These are phyloP conservation scores for Drosophila novamexicana DNA, from an alignment of 1,140 invertebrate species.

Conservation along the genomic window DNA sequence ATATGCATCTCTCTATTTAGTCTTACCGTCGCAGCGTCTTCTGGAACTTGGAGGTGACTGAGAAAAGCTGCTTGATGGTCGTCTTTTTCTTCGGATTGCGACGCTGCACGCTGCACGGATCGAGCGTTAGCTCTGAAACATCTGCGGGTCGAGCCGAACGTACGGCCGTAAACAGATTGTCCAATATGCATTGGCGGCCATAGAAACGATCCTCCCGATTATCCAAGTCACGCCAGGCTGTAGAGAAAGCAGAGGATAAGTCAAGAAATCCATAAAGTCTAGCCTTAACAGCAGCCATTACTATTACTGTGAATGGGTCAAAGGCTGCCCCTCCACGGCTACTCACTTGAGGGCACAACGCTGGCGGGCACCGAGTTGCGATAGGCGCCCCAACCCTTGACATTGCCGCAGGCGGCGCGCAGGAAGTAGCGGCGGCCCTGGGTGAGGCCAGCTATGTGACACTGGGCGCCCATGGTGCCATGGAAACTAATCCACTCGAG, in stretches of 20 bases:
- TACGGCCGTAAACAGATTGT: slow-evolving; percentile 90
- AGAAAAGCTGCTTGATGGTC: slow-evolving; percentile 97
- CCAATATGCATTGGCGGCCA: slow-evolving; percentile 89
- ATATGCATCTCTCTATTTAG: neutral
- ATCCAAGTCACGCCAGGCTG: slow-evolving; percentile 93
- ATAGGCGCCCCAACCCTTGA: slow-evolving; percentile 95
- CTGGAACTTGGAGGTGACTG: slow-evolving; percentile 97
- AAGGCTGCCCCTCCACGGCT: neutral
- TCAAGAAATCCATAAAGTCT: neutral
- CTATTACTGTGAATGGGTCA: too few relatives aligned
- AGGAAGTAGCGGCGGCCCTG: slow-evolving; percentile 95
- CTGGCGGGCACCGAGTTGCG: slow-evolving; percentile 90
- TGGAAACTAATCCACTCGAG: slow-evolving; percentile 87
- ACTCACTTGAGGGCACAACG: slow-evolving; percentile 95
- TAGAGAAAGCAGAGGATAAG: neutral
- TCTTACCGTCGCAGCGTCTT: slow-evolving; percentile 92
- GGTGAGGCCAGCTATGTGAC: slow-evolving; percentile 89
- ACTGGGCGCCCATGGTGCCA: slow-evolving; percentile 86
- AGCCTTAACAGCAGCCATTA: too few relatives aligned
- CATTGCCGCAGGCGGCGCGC: slow-evolving; percentile 93
- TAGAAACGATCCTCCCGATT: slow-evolving; percentile 87
- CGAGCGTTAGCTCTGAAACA: slow-evolving; percentile 85
- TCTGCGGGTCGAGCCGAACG: slow-evolving; percentile 87
- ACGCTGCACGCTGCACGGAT: slow-evolving; percentile 87
- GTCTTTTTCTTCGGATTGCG: slow-evolving; percentile 92